Percentiles rank a stretch among this genome's conserved stretches.
Conservation (phyloP, 2,888 invertebrate genomes). For the Catocala fraxini region DNA sequence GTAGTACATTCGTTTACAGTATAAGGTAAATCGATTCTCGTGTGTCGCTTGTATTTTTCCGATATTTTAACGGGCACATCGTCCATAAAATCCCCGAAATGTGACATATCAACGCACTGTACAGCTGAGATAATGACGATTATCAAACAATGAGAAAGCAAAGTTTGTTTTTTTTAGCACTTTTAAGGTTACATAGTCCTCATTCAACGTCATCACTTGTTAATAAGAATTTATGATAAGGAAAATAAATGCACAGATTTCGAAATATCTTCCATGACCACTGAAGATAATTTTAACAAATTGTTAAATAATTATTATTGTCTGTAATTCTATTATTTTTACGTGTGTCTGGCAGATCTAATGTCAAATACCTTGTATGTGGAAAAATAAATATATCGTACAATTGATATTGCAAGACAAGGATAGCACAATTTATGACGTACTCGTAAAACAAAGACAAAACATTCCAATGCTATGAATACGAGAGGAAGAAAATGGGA, state of each 20-base stretch:
- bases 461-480: constrained; percentile 9
- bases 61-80: constrained; percentile 96
- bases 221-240: constrained; percentile 48
- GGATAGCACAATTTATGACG: constrained; percentile 1
- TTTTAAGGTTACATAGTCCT: constrained; percentile 84
- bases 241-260: constrained; percentile 38
- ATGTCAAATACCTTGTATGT: constrained; percentile 30
- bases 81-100: constrained; percentile 91
- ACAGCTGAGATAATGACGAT: constrained; percentile 60
- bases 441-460: constrained; percentile 15
- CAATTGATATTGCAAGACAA: constrained; percentile 17
- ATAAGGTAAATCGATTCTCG: constrained; percentile 86
- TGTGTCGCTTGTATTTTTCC: constrained; percentile 94
- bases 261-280: constrained; percentile 55
- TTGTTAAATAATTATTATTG: constrained; percentile 41
- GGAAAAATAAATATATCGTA: constrained; percentile 8
- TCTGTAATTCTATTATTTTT: constrained; percentile 49
- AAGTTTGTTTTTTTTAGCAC: constrained; percentile 80
- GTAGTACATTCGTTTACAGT: constrained; percentile 70
- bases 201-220: constrained; percentile 80
- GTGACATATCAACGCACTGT: constrained; percentile 79
- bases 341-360: constrained; percentile 42
- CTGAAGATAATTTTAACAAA: constrained; percentile 48
- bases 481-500: background rate
- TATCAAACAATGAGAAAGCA: constrained; percentile 79